These are phyloP conservation scores for Tetragnatha versicolor DNA, from an alignment of 1,140 invertebrate genomes.

Conservation along the genomic window DNA sequence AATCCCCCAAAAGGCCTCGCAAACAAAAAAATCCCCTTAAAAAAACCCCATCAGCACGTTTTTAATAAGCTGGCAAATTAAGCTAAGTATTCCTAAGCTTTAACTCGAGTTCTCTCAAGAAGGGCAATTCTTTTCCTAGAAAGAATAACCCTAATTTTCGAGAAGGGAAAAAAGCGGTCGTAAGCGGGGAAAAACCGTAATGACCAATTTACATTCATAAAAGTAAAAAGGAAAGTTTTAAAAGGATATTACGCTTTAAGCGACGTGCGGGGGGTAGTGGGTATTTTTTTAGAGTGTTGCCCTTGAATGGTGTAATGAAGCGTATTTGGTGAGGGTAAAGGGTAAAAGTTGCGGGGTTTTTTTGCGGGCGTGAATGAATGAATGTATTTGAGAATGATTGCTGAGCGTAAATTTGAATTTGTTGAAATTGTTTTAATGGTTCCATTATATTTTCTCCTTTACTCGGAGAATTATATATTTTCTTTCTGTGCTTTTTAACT, in stretches of 20 bases:
- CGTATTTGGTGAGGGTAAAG: not conserved
- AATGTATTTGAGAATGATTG: not conserved
- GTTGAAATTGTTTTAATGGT: not conserved
- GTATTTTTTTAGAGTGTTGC: not conserved
- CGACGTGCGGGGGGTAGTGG: not conserved
- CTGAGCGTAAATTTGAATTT: not conserved
- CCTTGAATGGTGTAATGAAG: not conserved
- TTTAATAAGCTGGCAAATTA: constrained; percentile 34
- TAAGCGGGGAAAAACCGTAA: constrained; percentile 9
- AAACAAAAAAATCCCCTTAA: not conserved
- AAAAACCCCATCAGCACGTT: constrained; percentile 22
- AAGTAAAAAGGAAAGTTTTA: constrained; percentile 1
- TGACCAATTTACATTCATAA: constrained; percentile 26
- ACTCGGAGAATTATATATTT: no score
- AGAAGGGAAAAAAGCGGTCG: no score
- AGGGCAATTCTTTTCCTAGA: not conserved
- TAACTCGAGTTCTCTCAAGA: not conserved
- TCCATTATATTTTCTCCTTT: no score
- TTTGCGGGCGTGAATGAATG: not conserved
- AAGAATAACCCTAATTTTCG: no score
- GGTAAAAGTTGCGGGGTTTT: not conserved
- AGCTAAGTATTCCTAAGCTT: not conserved
- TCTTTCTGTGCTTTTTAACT: no score
- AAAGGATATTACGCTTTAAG: constrained; percentile 20
- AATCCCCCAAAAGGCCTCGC: not conserved